Evolutionary conservation across 53 echinoderm and acorn worm species (phyloP), one percentile per base, ranked within the genome.

Genomic region (Temnopleurus reevesii): DNA sequence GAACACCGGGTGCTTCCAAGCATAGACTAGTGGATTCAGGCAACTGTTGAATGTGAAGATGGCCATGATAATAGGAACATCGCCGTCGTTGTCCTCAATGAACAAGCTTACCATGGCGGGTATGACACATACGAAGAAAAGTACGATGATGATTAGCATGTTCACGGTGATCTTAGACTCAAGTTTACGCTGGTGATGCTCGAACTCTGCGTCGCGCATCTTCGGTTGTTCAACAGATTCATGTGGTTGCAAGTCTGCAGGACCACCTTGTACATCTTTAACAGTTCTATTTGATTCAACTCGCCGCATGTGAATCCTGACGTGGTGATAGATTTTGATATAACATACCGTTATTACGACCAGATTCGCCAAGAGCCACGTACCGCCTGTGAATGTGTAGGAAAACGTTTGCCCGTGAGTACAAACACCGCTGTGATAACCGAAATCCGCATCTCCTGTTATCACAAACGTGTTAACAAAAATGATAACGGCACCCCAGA

Each of bases 341-440:
- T 91, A 94, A 44, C 91, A 79, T 79, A 86, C 43, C 46, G 90
- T 24, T 55, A 94, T 94, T 26, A 86, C 25, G 45, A 59, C 36
- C 27, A 91, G 77, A 0, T 90, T 85, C 2, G 65, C 81, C 0
- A 92, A 86, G 24, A 92, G 46, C 17, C 45, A 18, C 45, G 24
- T 21, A 8, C 79, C 79, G 9, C 45, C n/a, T n/a, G n/a, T n/a
- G n/a, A n/a, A 21, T 21, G 24, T 4, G 79, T 77, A 77, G 46
- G 21, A n/a, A 46, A 45, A 43, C 19, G 45, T 17, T 15, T 77
- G 45, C 17, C 79, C 79, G 17, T 17, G 79, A 4, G 45, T n/a
- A 25, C 79, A 77, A 12, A 77, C 4, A 9, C 79, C 79, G 18
- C 23, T 5, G 46, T 45, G 46, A 17, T 15, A 21, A 5, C 79